Conservation (phyloP, 2,888 invertebrate genomes). For the Sylvicola cinctus region DNA sequence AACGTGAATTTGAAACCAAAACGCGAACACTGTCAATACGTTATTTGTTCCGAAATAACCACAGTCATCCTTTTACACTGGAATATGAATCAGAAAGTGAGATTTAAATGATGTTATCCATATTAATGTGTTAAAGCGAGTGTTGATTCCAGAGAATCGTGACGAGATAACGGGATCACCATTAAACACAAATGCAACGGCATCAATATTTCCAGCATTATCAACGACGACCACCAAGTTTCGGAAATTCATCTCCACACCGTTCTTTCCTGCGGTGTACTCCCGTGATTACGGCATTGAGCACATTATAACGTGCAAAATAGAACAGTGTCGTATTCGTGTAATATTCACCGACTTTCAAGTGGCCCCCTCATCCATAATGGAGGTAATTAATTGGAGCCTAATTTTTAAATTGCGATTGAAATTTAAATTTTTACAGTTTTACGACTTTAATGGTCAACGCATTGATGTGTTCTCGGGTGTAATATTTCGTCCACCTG, state of each 20-base stretch:
- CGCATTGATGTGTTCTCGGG: slow-evolving; percentile 42
- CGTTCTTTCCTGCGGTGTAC: slow-evolving; percentile 45
- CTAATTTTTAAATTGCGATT: slow-evolving; percentile 1
- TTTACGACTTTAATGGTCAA: slow-evolving; percentile 46
- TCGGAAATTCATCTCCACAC: slow-evolving; percentile 34
- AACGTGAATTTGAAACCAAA: slow-evolving; percentile 32
- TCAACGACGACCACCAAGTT: slow-evolving; percentile 4
- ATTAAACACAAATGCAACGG: slow-evolving; percentile 10
- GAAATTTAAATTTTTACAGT: slow-evolving; percentile 20
- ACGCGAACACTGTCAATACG: slow-evolving; percentile 36
- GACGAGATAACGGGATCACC: slow-evolving; percentile 28
- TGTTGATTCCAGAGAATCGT: slow-evolving; percentile 37
- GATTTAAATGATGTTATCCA: slow-evolving; percentile 13
- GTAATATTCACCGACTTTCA: slow-evolving; percentile 48
- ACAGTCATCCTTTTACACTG: slow-evolving; percentile 38
- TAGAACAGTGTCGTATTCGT: slow-evolving; percentile 29
- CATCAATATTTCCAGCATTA: no score
- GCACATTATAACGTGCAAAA: slow-evolving; percentile 35
- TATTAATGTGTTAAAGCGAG: no score
- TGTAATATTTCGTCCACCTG: slow-evolving; percentile 43
- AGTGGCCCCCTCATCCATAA: slow-evolving; percentile 37
- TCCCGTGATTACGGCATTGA: slow-evolving; percentile 43
- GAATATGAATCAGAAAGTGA: slow-evolving; percentile 42
- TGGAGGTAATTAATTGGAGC: slow-evolving; percentile 31
- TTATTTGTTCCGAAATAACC: slow-evolving; percentile 34